Conservation (phyloP, 2,888 invertebrate genomes). For the Julus scanicus region DNA sequence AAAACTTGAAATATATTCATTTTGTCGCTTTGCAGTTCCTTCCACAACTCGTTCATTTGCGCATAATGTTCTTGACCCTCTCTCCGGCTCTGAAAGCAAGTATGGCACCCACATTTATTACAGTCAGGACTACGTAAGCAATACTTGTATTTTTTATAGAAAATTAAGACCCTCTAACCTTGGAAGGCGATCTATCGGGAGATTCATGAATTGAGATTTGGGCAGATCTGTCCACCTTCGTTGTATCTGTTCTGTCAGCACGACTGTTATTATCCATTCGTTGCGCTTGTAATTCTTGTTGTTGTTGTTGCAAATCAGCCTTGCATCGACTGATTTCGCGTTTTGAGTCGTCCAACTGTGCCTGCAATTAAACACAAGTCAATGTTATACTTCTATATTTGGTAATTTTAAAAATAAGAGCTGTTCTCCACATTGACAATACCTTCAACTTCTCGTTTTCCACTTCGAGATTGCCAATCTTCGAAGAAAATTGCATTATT, state of each 20-base stretch:
- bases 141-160: not conserved
- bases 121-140: too few species aligned
- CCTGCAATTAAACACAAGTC: not conserved
- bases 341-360: not conserved
- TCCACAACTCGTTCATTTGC: constrained; percentile 52
- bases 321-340: not conserved
- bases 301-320: not conserved
- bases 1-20: constrained; percentile 41
- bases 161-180: not conserved
- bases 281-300: not conserved
- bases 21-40: constrained; percentile 52
- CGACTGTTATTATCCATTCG: not conserved
- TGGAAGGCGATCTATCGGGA: not conserved
- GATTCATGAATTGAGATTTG: not conserved
- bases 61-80: not conserved
- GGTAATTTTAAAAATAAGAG: not conserved
- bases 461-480: not conserved
- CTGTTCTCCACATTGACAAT: not conserved
- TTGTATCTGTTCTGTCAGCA: not conserved
- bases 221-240: not conserved
- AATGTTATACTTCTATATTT: not conserved
- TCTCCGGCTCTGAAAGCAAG: not conserved
- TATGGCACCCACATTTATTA: not conserved
- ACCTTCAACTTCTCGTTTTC: constrained; percentile 51
- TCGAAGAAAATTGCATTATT: not conserved